Conservation (phyloP, 2,888 invertebrate species). For the Lottia scabra region DNA sequence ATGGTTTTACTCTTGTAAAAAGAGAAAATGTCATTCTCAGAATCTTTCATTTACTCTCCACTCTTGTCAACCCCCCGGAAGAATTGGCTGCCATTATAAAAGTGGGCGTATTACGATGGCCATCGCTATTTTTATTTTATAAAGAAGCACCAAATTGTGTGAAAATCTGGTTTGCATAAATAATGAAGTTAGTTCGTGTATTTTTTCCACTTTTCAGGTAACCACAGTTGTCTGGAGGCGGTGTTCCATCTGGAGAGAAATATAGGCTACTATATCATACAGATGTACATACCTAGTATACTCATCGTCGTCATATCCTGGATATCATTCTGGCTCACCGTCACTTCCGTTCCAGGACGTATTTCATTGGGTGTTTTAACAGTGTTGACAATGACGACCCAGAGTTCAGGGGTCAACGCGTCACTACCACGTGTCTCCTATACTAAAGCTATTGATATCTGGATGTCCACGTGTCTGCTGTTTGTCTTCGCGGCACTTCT, state of each 20-base stretch:
- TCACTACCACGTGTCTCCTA: slow-evolving; percentile 71
- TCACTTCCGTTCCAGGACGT: slow-evolving; percentile 52
- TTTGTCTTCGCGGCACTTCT: not conserved
- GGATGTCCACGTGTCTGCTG: not conserved
- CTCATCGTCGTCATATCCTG: slow-evolving; percentile 58
- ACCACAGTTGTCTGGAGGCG: slow-evolving; percentile 97
- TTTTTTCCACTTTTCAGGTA: slow-evolving; percentile 77
- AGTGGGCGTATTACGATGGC: too few species aligned
- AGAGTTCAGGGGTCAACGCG: slow-evolving; percentile 52
- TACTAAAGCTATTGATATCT: not conserved
- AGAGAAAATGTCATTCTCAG: too few species aligned
- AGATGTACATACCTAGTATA: slow-evolving; percentile 96
- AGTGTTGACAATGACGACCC: slow-evolving; percentile 55
- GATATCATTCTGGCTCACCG: slow-evolving; percentile 59
- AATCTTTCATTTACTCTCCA: too few species aligned
- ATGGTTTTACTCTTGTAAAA: too few species aligned
- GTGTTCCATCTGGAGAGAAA: slow-evolving; percentile 96
- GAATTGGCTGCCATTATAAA: too few species aligned
- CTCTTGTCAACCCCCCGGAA: too few species aligned
- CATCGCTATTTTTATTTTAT: too few species aligned
- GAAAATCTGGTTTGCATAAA: too few species aligned
- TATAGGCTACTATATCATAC: slow-evolving; percentile 98
- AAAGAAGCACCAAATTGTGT: too few species aligned
- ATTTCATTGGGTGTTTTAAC: slow-evolving; percentile 54
- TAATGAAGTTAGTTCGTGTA: too few species aligned